Conservation (phyloP, 2,797 vertebrate species). For the Pseudotriccus pelzelni region DNA sequence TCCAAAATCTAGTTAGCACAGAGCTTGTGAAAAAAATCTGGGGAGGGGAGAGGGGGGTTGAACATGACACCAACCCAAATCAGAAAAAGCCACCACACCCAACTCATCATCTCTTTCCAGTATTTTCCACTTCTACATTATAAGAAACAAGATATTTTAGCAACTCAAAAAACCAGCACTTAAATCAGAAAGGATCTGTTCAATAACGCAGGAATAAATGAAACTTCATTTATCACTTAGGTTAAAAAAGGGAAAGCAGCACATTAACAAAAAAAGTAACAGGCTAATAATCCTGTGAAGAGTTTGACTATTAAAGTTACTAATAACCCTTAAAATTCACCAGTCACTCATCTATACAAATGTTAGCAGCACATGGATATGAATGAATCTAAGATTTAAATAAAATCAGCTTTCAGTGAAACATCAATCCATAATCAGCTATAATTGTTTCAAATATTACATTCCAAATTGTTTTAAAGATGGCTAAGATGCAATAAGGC, state of each 20-base stretch:
- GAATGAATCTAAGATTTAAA: not conserved
- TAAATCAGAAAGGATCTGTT: not conserved
- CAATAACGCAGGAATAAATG: not conserved
- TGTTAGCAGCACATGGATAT: not conserved
- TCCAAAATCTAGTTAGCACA: not conserved
- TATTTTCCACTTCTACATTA: not conserved
- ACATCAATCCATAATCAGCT: not conserved
- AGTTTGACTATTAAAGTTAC: not conserved
- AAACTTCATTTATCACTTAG: not conserved
- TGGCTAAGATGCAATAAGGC: not conserved
- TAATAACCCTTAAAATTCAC: not conserved
- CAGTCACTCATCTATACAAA: not conserved
- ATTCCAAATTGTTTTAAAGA: not conserved
- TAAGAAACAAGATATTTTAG: not conserved
- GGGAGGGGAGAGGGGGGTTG: accelerated
- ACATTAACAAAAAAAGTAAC: not conserved
- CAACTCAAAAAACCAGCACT: not conserved
- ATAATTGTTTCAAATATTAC: slow-evolving; percentile 8
- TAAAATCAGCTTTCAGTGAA: not conserved
- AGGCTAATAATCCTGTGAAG: not conserved
- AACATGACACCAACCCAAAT: not conserved
- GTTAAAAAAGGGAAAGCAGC: not conserved
- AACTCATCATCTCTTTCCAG: not conserved
- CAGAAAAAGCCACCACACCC: not conserved
- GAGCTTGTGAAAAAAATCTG: not conserved